Percentiles rank a stretch among this genome's conserved stretches.
These are phyloP conservation scores for Ptyas mucosa DNA, from an alignment of 2,113 vertebrate species.

Conservation along the genomic window DNA sequence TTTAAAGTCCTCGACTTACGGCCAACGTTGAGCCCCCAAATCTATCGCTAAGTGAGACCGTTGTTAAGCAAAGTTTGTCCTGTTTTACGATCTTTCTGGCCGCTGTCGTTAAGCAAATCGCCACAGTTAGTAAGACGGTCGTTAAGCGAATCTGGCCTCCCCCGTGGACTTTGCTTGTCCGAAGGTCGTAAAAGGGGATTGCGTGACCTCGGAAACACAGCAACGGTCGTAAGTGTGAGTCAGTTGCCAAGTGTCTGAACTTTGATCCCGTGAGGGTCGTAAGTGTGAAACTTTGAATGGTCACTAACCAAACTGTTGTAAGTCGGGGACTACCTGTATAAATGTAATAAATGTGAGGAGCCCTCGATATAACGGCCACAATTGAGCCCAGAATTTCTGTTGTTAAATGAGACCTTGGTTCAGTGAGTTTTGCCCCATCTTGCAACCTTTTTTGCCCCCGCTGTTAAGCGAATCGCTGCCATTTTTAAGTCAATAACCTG, in stretches of 20 bases:
- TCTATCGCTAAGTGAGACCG: neutral
- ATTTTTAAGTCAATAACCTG: no score
- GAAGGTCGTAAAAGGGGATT: neutral
- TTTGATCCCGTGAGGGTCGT: no score
- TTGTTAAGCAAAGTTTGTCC: neutral
- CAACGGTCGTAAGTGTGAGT: neutral
- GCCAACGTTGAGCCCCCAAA: neutral
- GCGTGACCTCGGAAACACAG: no score
- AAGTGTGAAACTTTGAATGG: neutral
- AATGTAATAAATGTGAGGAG: no score
- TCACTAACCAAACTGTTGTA: neutral
- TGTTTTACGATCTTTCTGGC: neutral
- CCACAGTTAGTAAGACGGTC: fast-evolving
- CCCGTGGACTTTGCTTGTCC: neutral
- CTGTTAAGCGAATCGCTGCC: no score
- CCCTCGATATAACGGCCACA: no score
- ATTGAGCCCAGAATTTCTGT: no score
- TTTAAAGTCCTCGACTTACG: neutral
- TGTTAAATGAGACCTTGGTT: no score
- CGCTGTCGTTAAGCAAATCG: fast-evolving
- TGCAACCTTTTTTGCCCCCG: no score
- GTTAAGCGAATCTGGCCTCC: neutral
- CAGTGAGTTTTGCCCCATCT: no score
- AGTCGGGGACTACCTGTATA: neutral
- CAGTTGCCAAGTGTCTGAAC: no score